Conservation (phyloP, 2,113 vertebrate genomes). For the Thymallus thymallus region DNA sequence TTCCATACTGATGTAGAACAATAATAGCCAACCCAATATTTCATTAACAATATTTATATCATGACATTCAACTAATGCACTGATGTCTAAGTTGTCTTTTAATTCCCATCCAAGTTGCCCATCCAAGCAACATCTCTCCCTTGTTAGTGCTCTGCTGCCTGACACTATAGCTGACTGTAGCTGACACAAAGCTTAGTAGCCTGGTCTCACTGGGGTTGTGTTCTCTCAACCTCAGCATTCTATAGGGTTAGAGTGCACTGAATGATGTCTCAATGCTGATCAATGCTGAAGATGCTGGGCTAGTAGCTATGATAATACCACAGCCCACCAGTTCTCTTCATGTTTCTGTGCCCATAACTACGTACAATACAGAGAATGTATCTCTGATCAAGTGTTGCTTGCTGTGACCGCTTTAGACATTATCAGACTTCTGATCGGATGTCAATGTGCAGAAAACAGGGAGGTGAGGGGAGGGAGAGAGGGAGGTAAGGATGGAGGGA, state of each 20-base stretch:
- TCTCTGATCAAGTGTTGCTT: background rate
- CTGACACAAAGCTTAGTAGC: too few relatives aligned
- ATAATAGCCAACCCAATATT: too few relatives aligned
- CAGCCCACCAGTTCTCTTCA: background rate
- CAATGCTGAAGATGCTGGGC: too few relatives aligned
- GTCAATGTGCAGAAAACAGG: background rate
- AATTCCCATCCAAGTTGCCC: constrained; percentile 1
- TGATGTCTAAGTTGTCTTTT: background rate
- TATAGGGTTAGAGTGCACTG: too few relatives aligned
- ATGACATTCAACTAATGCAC: background rate
- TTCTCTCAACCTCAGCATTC: too few relatives aligned
- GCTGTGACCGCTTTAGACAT: background rate
- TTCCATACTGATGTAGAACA: too few relatives aligned
- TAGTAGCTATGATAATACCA: background rate
- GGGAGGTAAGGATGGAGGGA: background rate
- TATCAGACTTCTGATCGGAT: background rate
- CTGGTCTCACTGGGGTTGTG: background rate
- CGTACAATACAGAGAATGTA: background rate
- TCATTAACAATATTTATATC: too few relatives aligned
- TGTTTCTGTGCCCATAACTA: background rate
- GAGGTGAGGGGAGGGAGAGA: background rate
- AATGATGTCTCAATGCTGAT: too few relatives aligned
- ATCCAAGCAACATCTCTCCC: constrained; percentile 3
- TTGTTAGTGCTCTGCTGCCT: constrained; percentile 4
- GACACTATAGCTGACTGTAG: background rate